These are phyloP conservation scores for Caerostris extrusa DNA, from an alignment of 1,140 invertebrate genomes.

Conservation along the genomic window DNA sequence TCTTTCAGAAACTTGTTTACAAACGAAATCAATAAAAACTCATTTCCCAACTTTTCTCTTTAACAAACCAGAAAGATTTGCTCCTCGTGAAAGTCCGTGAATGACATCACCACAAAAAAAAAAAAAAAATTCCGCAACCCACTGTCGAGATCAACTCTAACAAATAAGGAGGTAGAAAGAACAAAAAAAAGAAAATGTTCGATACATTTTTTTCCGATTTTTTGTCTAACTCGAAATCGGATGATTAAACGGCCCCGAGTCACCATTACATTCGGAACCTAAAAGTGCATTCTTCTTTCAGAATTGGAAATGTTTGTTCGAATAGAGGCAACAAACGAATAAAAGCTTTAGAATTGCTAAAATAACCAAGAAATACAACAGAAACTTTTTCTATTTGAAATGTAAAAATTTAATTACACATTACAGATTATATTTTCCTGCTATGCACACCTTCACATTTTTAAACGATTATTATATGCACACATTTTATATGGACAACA, in stretches of 20 bases:
- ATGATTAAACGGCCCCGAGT: not conserved
- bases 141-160: not conserved
- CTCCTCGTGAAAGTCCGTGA: not conserved
- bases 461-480: too few species aligned
- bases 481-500: too few species aligned
- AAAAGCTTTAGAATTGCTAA: too few species aligned
- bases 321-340: too few species aligned
- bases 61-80: constrained; percentile 17
- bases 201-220: not conserved
- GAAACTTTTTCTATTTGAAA: too few species aligned
- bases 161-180: not conserved
- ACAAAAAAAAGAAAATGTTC: not conserved
- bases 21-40: constrained; percentile 31
- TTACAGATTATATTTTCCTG: too few species aligned
- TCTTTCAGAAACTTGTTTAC: not conserved
- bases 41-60: not conserved
- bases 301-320: not conserved
- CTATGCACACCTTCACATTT: too few species aligned
- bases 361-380: too few species aligned
- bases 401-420: too few species aligned
- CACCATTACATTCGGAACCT: not conserved
- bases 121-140: not conserved
- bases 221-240: too few species aligned
- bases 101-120: not conserved
- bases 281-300: not conserved